Evolutionary conservation across 1,140 invertebrate species (phyloP).

Genomic region (Parasteatoda tepidariorum): DNA sequence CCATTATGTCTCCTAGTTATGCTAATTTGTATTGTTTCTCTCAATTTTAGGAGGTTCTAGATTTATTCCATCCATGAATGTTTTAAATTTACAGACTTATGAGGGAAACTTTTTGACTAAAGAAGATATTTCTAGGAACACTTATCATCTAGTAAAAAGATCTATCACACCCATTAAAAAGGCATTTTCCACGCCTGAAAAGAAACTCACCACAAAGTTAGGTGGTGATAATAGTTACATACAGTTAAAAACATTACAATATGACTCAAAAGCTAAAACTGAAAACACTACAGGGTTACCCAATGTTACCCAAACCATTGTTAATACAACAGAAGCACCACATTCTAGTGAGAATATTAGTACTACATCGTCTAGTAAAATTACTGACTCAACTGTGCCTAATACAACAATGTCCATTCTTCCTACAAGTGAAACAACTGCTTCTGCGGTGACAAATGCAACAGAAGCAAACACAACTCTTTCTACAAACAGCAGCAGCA

Average conservation of each 20-base stretch:
- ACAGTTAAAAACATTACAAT: not conserved
- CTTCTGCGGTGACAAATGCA: not conserved
- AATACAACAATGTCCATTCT: not conserved
- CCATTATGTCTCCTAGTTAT: no score
- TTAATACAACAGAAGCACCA: not conserved
- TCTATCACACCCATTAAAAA: conserved; percentile 29
- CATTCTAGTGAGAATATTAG: not conserved
- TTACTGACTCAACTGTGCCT: not conserved
- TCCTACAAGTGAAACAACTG: not conserved
- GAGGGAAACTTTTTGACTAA: conserved; percentile 30
- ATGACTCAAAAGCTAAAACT: not conserved
- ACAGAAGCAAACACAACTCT: not conserved
- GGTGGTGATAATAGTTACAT: not conserved
- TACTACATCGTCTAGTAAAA: not conserved
- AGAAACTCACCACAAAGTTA: conserved; percentile 4
- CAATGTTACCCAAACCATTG: not conserved
- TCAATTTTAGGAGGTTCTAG: not conserved
- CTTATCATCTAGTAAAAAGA: conserved; percentile 26
- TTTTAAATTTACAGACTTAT: conserved; percentile 20
- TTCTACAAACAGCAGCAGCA: not conserved
- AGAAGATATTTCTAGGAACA: conserved; percentile 1
- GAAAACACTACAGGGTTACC: not conserved
- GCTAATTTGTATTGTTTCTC: no score
- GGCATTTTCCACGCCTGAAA: not conserved
- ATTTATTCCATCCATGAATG: conserved; percentile 24